A percentile compares a stretch with the other conserved stretches of the same genome.
These are phyloP conservation scores for Spheniscus humboldti DNA, from an alignment of 2,797 vertebrate species.

Conservation along the genomic window DNA sequence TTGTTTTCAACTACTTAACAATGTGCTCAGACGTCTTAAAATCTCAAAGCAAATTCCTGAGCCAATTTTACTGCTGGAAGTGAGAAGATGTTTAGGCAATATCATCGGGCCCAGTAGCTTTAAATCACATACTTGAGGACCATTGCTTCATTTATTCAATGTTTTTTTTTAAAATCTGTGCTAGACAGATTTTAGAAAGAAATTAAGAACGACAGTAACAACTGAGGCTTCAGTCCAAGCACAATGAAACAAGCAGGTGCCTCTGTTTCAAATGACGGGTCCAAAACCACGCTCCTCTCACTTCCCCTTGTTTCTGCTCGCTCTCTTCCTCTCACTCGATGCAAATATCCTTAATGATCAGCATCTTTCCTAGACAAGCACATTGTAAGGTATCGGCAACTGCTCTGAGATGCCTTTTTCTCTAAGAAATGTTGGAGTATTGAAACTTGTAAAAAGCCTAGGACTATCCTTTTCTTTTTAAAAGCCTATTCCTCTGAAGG, in stretches of 20 bases:
- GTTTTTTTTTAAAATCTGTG: background rate
- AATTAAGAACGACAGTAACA: background rate
- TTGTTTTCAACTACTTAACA: background rate
- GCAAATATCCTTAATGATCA: background rate
- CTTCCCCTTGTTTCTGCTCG: background rate
- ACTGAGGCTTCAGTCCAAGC: background rate
- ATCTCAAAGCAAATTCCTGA: background rate
- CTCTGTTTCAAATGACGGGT: background rate
- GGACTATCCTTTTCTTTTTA: background rate
- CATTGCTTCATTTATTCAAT: background rate
- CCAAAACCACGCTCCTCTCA: rapidly evolving
- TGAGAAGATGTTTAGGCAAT: background rate
- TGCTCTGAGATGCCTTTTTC: background rate
- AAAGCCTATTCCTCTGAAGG: background rate
- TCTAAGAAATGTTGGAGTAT: background rate
- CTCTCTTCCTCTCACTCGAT: background rate
- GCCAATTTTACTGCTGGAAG: background rate
- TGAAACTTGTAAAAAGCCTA: background rate
- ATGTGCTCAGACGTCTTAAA: background rate
- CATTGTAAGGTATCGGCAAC: background rate
- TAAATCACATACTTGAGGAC: background rate
- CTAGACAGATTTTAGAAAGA: background rate
- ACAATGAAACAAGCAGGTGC: background rate
- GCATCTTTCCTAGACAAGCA: background rate
- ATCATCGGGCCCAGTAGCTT: background rate